Percentiles rank a stretch among this genome's conserved stretches.
Evolutionary conservation across 2,888 invertebrate species (phyloP).

Genomic region (Dastarcus helophoroides): DNA sequence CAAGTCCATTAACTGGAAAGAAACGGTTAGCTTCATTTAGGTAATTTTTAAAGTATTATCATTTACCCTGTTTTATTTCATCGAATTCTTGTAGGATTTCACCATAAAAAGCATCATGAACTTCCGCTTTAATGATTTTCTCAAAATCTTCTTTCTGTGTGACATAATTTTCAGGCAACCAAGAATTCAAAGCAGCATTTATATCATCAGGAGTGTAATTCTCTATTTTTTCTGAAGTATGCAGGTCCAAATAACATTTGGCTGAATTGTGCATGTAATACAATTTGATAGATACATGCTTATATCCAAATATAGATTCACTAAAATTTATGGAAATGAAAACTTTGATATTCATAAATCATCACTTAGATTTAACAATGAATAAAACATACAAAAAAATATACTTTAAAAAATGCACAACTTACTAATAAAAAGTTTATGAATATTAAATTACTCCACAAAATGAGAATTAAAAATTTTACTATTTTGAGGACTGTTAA

Average conservation of each 20-base stretch:
- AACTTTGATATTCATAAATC: no score
- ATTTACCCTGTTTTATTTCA: no score
- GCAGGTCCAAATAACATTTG: slow-evolving; percentile 63
- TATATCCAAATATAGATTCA: slow-evolving; percentile 91
- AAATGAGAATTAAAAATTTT: no score
- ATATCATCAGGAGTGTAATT: slow-evolving; percentile 31
- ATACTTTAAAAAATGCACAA: no score
- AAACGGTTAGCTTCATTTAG: no score
- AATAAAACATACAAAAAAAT: no score
- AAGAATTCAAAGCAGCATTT: slow-evolving; percentile 21
- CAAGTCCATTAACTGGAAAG: slow-evolving; percentile 4
- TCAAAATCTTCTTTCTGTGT: slow-evolving; percentile 20
- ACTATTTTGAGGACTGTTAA: no score
- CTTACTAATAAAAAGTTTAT: no score
- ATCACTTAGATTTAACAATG: no score
- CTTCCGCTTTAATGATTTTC: slow-evolving; percentile 19
- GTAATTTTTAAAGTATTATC: no score
- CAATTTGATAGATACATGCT: slow-evolving; percentile 51
- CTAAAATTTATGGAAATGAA: no score
- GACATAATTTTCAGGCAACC: slow-evolving; percentile 27
- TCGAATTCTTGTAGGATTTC: slow-evolving; percentile 20
- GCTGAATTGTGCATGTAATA: slow-evolving; percentile 25
- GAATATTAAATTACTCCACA: no score
- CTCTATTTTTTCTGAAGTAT: slow-evolving; percentile 55
- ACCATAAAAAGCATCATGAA: slow-evolving; percentile 25